Conservation (phyloP, 1,140 invertebrate species). For the Gyrodactylus bullatarudis region DNA sequence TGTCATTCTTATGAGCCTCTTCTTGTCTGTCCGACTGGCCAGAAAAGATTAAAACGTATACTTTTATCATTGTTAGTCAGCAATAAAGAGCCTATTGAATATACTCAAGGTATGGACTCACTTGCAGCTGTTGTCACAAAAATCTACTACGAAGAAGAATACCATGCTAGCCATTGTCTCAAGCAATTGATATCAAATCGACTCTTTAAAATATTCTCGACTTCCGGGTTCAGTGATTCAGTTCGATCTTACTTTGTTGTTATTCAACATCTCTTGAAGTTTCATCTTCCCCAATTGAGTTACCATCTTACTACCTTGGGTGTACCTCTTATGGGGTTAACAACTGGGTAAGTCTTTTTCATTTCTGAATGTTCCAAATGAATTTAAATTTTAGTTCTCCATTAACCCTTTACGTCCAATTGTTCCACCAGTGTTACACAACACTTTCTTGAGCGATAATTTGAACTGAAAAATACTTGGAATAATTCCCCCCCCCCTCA, state of each 20-base stretch:
- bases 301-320: not conserved
- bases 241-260: not conserved
- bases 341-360: not conserved
- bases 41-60: not conserved
- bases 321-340: not conserved
- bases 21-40: not conserved
- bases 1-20: constrained; percentile 3
- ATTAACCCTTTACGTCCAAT: too few species aligned
- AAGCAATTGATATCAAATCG: not conserved
- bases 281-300: not conserved
- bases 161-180: not conserved
- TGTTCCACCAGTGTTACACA: too few species aligned
- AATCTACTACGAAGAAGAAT: not conserved
- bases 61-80: not conserved
- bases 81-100: not conserved
- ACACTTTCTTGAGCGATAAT: too few species aligned
- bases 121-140: not conserved
- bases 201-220: not conserved
- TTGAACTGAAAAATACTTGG: too few species aligned
- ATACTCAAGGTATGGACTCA: constrained; percentile 4
- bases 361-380: too few species aligned
- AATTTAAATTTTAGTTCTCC: too few species aligned
- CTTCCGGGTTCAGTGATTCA: not conserved
- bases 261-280: not conserved
- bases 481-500: too few species aligned